phyloP scores from a whole-genome alignment of 2,113 vertebrate genomes.

The Capreolus pygargus region DNA sequence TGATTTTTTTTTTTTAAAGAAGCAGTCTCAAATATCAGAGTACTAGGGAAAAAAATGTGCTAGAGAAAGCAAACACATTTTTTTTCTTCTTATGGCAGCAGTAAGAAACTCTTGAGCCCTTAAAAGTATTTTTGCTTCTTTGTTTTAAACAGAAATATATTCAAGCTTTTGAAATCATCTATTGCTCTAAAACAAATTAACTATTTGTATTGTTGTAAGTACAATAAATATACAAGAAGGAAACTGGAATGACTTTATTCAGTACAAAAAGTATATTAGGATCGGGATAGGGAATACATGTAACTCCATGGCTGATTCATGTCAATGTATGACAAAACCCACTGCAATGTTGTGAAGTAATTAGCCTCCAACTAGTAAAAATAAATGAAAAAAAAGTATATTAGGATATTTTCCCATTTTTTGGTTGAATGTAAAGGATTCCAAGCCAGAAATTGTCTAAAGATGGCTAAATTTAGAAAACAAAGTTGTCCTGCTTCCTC shows the following conservation, averaged over 20 bases:
- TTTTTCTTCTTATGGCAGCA: not conserved
- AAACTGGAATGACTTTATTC: not conserved
- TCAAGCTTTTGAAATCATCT: not conserved
- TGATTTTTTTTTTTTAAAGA: slow-evolving; percentile 7
- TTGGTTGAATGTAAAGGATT: not conserved
- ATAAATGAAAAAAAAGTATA: not conserved
- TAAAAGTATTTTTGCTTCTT: not conserved
- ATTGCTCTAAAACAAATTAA: slow-evolving; percentile 4
- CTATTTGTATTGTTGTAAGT: not conserved
- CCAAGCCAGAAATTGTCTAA: not conserved
- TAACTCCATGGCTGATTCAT: no score
- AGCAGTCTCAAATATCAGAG: not conserved
- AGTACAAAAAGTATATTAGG: not conserved
- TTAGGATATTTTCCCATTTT: not conserved
- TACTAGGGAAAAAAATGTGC: not conserved
- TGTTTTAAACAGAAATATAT: not conserved
- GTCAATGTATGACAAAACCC: no score
- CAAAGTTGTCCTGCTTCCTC: not conserved
- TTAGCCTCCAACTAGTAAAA: no score
- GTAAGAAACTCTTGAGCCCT: not conserved
- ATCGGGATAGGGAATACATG: no score
- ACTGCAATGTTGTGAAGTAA: no score
- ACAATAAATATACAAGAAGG: not conserved
- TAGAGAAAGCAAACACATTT: not conserved
- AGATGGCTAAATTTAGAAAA: not conserved